Evolutionary conservation across 2,888 invertebrate genomes (phyloP), one percentile per base, ranked within the genome.

Genomic region (Polietes domitor): DNA sequence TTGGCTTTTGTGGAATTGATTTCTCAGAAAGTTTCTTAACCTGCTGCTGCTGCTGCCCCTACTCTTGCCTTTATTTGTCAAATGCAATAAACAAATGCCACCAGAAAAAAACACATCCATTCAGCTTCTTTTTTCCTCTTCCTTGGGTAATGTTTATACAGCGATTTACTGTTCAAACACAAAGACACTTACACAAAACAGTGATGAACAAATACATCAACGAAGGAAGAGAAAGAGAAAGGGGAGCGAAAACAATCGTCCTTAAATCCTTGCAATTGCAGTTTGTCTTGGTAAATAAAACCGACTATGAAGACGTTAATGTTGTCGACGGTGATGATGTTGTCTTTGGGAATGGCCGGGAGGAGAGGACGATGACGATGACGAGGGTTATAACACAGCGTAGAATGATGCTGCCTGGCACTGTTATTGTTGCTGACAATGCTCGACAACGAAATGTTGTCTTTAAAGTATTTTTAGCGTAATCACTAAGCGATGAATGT

Each of bases 1-100:
- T 24, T 58, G 26, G 24, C 58, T 26, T 24, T 5, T 24, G 26
- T 24, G 58, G 9, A 15, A 26, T 58, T 26, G 26, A 26, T 58
- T 26, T 58, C 24, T 58, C 17, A n/a, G 32, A 50, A 58, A 58
- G 26, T 58, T 26, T 58, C 15, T 26, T 26, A 58, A 58, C 58
- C 58, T 58, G 9, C 26, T 58, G 2, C n/a, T n/a, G 2, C n/a
- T 2, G 47, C n/a, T 12, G 4, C n/a, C 15, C n/a, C 12, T 47
- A 15, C 47, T 15, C 37, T 37, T 3, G 37, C 1, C 10, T 37
- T 7, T 37, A 37, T 3, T 37, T 37, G 37, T 37, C 12, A 1
- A 47, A 12, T 47, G 15, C 47, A 47, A 47, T 47, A 47, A 47
- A 47, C 47, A 47, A 47, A 2, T n/a, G 47, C 2, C n/a, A n/a